Percentiles rank a stretch among this genome's conserved stretches.
These are phyloP conservation scores for Muscicapa comitata DNA, from an alignment of 2,797 vertebrate species.

Conservation along the genomic window DNA sequence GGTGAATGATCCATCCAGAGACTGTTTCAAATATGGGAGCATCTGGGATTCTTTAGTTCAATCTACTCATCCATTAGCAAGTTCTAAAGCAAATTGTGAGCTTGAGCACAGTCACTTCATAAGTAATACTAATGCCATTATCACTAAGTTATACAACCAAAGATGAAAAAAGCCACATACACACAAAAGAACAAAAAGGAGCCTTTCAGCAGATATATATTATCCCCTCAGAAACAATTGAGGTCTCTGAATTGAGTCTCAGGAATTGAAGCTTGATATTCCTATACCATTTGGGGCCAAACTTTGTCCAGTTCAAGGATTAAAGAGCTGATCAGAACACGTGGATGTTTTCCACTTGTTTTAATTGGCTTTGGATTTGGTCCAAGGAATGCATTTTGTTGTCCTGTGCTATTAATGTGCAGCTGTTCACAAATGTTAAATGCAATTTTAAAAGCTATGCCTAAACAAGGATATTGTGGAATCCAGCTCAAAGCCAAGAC, in stretches of 20 bases:
- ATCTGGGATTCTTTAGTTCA: neutral
- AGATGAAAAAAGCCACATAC: neutral
- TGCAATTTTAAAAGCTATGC: neutral
- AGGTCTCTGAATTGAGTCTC: neutral
- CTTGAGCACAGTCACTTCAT: neutral
- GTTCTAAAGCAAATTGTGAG: neutral
- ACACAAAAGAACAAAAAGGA: neutral
- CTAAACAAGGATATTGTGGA: neutral
- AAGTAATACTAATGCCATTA: neutral
- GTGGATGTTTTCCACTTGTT: neutral
- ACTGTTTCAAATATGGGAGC: neutral
- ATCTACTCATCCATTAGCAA: neutral
- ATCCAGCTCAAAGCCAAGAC: neutral
- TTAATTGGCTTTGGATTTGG: neutral
- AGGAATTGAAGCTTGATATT: neutral
- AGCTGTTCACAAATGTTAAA: neutral
- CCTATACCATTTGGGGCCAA: neutral
- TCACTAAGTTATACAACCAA: neutral
- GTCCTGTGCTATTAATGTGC: neutral
- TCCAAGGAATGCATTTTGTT: neutral
- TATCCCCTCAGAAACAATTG: neutral
- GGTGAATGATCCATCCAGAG: neutral
- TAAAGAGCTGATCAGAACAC: neutral
- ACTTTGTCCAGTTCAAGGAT: neutral
- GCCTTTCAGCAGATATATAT: neutral